These are phyloP conservation scores for Steinernema carpocapsae DNA, from an alignment of 2,888 invertebrate genomes.

Conservation along the genomic window DNA sequence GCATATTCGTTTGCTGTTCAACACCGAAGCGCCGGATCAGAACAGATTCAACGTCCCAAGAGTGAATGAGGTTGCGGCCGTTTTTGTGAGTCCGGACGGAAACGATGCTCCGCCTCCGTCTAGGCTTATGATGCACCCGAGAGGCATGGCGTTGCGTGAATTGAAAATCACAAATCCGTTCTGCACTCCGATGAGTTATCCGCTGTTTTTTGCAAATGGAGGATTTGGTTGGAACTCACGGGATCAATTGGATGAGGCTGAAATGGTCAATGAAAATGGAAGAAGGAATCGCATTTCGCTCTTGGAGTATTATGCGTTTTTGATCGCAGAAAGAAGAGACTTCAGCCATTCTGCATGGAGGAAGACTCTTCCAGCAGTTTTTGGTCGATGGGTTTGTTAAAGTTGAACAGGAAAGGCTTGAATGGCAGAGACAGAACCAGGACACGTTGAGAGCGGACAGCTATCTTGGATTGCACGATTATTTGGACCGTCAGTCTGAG, in stretches of 20 bases:
- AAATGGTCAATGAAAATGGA: constrained; percentile 43
- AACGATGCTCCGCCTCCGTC: too few species aligned
- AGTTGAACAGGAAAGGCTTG: too few species aligned
- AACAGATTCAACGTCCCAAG: constrained; percentile 40
- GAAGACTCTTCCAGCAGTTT: constrained; percentile 62
- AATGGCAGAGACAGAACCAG: too few species aligned
- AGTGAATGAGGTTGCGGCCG: constrained; percentile 42
- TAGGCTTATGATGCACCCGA: too few species aligned
- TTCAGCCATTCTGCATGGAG: constrained; percentile 55
- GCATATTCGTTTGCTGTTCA: not conserved
- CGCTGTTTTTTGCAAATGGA: constrained; percentile 63
- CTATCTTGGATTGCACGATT: too few species aligned
- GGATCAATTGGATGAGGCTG: constrained; percentile 36
- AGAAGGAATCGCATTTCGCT: too few species aligned
- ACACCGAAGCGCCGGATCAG: not conserved
- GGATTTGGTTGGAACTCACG: constrained; percentile 46
- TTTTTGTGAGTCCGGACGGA: constrained; percentile 43
- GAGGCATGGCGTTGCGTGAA: too few species aligned
- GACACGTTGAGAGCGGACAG: too few species aligned
- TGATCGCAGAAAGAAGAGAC: constrained; percentile 41
- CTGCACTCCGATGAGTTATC: too few species aligned
- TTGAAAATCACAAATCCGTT: too few species aligned
- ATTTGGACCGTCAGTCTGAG: too few species aligned
- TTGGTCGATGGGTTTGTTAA: too few species aligned
- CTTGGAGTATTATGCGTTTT: constrained; percentile 51